Base-by-base conservation (phyloP, 1,140 invertebrate species). In the Pemphigus obesinymphae region DNA sequence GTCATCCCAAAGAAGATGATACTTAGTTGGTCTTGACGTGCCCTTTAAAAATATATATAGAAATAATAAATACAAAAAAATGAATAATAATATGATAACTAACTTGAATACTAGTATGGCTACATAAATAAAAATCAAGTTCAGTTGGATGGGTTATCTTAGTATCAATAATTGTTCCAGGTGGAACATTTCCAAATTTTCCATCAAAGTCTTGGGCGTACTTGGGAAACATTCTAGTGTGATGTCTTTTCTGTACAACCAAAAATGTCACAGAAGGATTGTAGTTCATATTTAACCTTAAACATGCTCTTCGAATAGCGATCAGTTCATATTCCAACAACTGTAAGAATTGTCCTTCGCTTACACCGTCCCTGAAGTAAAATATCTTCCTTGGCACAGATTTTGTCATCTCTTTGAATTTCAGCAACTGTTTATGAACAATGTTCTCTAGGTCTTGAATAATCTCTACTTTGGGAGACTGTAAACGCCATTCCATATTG, bases 171-270 rank as follows among this genome's bases (percentile, higher is more conserved):
- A 93, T 89, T 0, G 95, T 96, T 11, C 96, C 96, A 3, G 95
- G 92, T 50, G 91, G 91, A 0, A 97, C 94, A 85, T 96, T 96
- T 4, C 85, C 85, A 82, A 90, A 91, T 84, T 84, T 90, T 11
- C 83, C 85, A 75, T 85, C 85, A 78, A 90, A 90, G 75, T 90
- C 88, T 20, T 53, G 83, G 0, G 80, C 61, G 61, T 86, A 78
- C 1, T 84, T 86, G 11, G 92, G 91, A 84, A 94, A 94, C 53
- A 94, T 88, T 55, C 92, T 89, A 2, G 94, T 94, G 84, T 96
- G 95, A 88, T 98, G 96, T 8, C 95, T 89, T 87, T 97, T 97
- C 84, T 97, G 95, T 1, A 97, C 96, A 10, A 97, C 92, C 1
- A 97, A 85, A 85, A 96, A 96, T 34, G 94, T 92, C 31, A 97